phyloP scores from a whole-genome alignment of 2,113 vertebrate genomes.

The Diglossa brunneiventris region DNA sequence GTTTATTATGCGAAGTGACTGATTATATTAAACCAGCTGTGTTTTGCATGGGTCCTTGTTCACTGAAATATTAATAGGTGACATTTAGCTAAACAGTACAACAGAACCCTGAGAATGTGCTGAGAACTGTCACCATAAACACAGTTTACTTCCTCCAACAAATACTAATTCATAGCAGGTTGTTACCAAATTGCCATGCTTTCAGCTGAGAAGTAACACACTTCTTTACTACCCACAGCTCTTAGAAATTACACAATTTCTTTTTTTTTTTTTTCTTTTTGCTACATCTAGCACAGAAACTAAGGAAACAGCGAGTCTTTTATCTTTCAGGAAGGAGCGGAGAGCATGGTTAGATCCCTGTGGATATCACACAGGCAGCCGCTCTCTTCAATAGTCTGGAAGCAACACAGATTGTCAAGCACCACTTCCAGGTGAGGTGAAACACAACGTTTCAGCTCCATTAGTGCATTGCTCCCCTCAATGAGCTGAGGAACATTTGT shows the following conservation, averaged over 20 bases:
- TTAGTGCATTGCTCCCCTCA: neutral
- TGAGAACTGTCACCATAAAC: neutral
- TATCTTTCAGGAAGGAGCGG: neutral
- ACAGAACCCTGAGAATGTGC: neutral
- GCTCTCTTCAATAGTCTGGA: neutral
- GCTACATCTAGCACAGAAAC: neutral
- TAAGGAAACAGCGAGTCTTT: neutral
- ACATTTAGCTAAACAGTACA: slow-evolving; percentile 42
- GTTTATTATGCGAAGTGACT: neutral
- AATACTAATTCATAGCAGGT: neutral
- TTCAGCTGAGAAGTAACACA: neutral
- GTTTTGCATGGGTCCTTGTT: slow-evolving; percentile 19
- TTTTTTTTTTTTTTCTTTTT: neutral
- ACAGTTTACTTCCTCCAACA: neutral
- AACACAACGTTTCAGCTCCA: neutral
- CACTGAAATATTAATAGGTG: slow-evolving; percentile 46
- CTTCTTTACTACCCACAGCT: neutral
- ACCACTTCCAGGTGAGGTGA: neutral
- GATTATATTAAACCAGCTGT: slow-evolving; percentile 1
- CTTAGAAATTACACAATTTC: neutral
- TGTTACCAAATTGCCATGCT: neutral
- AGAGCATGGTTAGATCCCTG: neutral
- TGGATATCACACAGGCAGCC: neutral
- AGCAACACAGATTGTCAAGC: neutral
- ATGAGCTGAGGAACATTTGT: neutral